phyloP scores from a whole-genome alignment of 2,113 vertebrate species.

The Rissa tridactyla region DNA sequence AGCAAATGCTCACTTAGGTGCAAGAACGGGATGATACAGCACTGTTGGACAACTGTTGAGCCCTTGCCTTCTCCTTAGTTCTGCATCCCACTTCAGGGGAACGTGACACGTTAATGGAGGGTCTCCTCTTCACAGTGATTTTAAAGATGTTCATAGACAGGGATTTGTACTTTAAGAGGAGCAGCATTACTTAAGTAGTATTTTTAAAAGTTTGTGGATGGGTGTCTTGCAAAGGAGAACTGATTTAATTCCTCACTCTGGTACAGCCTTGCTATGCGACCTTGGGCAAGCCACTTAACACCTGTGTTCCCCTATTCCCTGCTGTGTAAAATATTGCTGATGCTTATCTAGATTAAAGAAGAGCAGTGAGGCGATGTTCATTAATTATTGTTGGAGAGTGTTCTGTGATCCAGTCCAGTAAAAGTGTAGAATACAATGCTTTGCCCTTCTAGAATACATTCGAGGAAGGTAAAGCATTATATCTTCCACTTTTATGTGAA shows the following conservation, averaged over 20 bases:
- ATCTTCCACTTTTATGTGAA: not conserved
- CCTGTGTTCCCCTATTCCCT: not conserved
- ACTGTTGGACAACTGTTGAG: not conserved
- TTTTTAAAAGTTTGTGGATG: not conserved
- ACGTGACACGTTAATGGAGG: not conserved
- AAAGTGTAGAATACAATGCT: not conserved
- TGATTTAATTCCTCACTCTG: not conserved
- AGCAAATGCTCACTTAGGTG: not conserved
- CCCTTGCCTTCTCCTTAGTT: not conserved
- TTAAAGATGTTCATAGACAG: not conserved
- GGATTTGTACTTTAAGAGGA: not conserved
- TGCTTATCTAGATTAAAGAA: conserved; percentile 40
- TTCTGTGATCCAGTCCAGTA: not conserved
- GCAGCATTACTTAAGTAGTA: not conserved
- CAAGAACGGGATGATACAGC: not conserved
- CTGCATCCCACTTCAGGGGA: not conserved
- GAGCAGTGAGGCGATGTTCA: conserved; percentile 18
- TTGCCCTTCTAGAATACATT: conserved; percentile 18
- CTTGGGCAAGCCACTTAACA: conserved; percentile 34
- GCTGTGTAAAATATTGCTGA: conserved; percentile 45
- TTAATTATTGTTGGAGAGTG: conserved; percentile 38
- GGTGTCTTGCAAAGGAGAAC: not conserved
- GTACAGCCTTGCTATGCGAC: not conserved
- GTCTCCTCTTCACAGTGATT: not conserved
- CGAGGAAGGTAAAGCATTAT: not conserved